Base-by-base conservation (phyloP, 2,888 invertebrate genomes). In the Drosophila percnosoma region DNA sequence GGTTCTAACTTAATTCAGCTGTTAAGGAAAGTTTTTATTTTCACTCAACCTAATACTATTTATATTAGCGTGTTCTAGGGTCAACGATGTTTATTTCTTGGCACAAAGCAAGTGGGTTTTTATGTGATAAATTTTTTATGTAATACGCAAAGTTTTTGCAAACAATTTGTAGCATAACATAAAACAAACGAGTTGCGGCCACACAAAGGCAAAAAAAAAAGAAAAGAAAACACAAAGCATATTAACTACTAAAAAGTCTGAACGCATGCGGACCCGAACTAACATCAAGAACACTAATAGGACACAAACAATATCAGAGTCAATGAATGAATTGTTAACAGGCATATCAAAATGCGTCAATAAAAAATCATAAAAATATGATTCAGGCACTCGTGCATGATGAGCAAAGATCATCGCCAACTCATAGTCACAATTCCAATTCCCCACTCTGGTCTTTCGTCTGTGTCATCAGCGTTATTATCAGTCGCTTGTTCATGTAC, bases 361-460 rank as follows among this genome's bases (percentile, higher is more conserved):
- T 87, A 84, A 87, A 85, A 87, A 82, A 81, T 76, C 71, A 85
- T 85, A 83, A 73, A 85, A 85, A 83, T 87, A 86, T 85, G 80
- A 82, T 83, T 72, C 68, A 63, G 73, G 54, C 68, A 75, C 64
- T 78, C 72, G 83, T 74, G 73, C 74, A 68, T 73, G 82, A 75
- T 78, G 76, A 67, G 65, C 66, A 80, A 49, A 63, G 82, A 79
- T 73, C 77, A 70, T 59, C 55, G 24, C 40, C 33, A 27, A 72
- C 18, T 34, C 33, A 40, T 45, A 54, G 21, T 18, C 48, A 40
- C 31, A 52, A 36, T 21, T 36, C 34, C 27, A 31, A 40, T 36
- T 40, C 13, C 36, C 36, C 33, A 34, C 27, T 38, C 40, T 48
- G 40, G 10, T 34, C 48, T 64, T 61, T 52, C 52, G 49, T 21